Evolutionary conservation across 2,888 invertebrate genomes (phyloP), one percentile per base, ranked within the genome.

Genomic region (Clunio marinus): DNA sequence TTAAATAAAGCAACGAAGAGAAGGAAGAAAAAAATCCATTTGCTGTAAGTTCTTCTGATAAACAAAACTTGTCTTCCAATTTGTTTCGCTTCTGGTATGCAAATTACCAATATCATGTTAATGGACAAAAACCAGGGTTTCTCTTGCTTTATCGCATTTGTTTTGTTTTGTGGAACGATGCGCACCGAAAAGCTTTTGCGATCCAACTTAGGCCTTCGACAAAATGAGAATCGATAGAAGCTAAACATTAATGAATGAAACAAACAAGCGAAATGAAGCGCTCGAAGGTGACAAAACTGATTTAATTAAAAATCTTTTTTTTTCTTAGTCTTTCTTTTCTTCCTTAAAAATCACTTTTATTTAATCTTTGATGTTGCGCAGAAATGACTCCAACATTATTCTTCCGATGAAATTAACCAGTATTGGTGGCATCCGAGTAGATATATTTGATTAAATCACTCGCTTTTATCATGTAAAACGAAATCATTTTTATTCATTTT

Each of bases 21-120:
- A 37, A 46, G 46, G 20, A 37, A 66, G 17, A 66, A 66, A 66
- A 55, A 51, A 66, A 35, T 65, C 66, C 66, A 66, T 66, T 66
- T 66, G 66, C 66, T 57, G 57, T 57, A 57, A 57, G 25, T 57
- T 57, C 66, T 55, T 55, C 66, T 55, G 66, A 66, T 66, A 66
- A 66, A 66, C 66, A 68, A 68, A 58, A 58, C 68, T 58, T 68
- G 66, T 66, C 66, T 66, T 66, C 66, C 57, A 68, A 68, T 68
- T 68, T 68, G 68, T 58, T 68, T 58, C 68, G 68, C 68, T 68
- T 68, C 68, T 68, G 68, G 58, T 68, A 68, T 68, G 68, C 68
- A 68, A 68, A 68, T 68, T 46, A 68, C 58, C 37, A 57, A 68
- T 68, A 57, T 58, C 8, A 37, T 28, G 58, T 58, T 58, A 68